phyloP scores from a whole-genome alignment of 2,797 vertebrate genomes.

The Cossypha caffra region DNA sequence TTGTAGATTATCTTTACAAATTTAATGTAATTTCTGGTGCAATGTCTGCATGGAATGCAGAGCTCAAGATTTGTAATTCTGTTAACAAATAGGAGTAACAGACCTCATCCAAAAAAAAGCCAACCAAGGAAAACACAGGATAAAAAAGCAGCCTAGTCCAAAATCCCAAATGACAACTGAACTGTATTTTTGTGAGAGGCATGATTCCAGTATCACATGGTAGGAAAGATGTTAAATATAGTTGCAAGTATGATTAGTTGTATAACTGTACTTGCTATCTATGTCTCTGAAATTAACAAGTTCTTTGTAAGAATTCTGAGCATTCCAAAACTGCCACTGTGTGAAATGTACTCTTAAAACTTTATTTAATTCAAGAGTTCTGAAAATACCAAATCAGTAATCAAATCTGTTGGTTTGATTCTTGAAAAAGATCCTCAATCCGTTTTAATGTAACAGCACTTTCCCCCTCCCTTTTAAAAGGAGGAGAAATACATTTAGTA shows the following conservation, averaged over 20 bases:
- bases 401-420: neutral
- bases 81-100: neutral
- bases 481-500: conserved; percentile 12
- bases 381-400: conserved; percentile 6
- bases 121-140: neutral
- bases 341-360: neutral
- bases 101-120: neutral
- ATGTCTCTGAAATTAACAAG: conserved; percentile 14
- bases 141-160: neutral
- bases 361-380: neutral
- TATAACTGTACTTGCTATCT: conserved; percentile 41
- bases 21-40: neutral
- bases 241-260: conserved; percentile 23
- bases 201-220: neutral
- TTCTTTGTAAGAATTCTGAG: neutral
- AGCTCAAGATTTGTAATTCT: neutral
- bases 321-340: conserved; percentile 1
- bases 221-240: conserved; percentile 47
- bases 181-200: conserved; percentile 2
- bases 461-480: neutral
- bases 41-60: neutral
- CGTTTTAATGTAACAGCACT: neutral
- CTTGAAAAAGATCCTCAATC: neutral
- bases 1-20: neutral
- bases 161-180: neutral